Base-by-base conservation (phyloP, 2,113 vertebrate species). In the Chaetura pelagica region DNA sequence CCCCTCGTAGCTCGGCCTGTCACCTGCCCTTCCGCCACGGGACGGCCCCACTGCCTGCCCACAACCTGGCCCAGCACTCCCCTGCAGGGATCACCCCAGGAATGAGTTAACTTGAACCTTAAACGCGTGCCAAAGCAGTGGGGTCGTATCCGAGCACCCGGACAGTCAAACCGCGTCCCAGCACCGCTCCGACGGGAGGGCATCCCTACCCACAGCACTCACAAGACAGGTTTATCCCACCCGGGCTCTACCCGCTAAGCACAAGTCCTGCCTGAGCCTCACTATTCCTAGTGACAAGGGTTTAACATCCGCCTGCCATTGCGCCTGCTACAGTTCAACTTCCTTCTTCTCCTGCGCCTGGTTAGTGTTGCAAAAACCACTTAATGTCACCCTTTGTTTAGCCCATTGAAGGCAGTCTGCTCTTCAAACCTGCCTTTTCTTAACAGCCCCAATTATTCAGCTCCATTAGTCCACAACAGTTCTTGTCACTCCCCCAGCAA, bases 251-350 rank as follows among this genome's bases (percentile, higher is more conserved):
- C 51, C n/a, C 13, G 42, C 40, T 22, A 21, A 68, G 40, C 21
- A 9, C 14, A 44, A 74, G 27, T 24, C 51, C 35, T 54, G 15
- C 15, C 26, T 13, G 26, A 68, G 20, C 54, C 91, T 48, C 2
- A 0, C 61, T 46, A 2, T 30, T 69, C 34, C 52, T 46, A n/a
- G n/a, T 5, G 44, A 58, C 62, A 73, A 0, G 0, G 23, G 7
- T 34, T 57, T 40, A 49, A 62, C 13, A 20, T 12, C 44, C 10
- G 30, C 30, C 71, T 67, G 48, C 67, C 29, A 0, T 3, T 23
- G 15, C 66, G 55, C 29, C 54, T 49, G 19, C 66, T 42, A 21
- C 40, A 32, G 12, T 12, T 38, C 44, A 40, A 7, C 27, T 9
- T 61, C 30, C 23, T 77, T 12, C 62, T 64, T 66, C 64, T 64